phyloP scores from a whole-genome alignment of 2,113 vertebrate species.

The Cromileptes altivelis region DNA sequence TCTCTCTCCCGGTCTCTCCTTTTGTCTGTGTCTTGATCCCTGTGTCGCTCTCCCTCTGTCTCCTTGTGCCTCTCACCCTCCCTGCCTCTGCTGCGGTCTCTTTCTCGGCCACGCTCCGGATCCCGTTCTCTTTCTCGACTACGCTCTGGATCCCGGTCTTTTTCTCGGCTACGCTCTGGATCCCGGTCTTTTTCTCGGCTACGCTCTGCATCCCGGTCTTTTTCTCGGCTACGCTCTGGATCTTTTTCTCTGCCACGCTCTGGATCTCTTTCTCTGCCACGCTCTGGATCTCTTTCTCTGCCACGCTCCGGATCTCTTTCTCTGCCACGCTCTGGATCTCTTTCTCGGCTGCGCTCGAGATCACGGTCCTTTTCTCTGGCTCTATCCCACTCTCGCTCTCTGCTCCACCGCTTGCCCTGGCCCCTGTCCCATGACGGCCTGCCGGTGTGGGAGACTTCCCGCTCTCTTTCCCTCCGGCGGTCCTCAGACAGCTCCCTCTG shows the following conservation, averaged over 20 bases:
- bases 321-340: slow-evolving; percentile 50
- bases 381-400: slow-evolving; percentile 85
- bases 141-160: slow-evolving; percentile 71
- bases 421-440: slow-evolving; percentile 85
- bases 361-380: slow-evolving; percentile 79
- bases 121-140: slow-evolving; percentile 64
- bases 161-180: slow-evolving; percentile 60
- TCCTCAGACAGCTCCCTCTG: slow-evolving; percentile 89
- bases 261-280: slow-evolving; percentile 45
- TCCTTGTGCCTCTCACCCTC: slow-evolving; percentile 60
- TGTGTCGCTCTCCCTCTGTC: slow-evolving; percentile 28
- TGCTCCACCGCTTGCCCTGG: slow-evolving; percentile 83
- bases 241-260: slow-evolving; percentile 49
- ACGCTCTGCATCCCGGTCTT: neutral
- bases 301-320: slow-evolving; percentile 39
- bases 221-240: slow-evolving; percentile 4
- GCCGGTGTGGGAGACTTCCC: slow-evolving; percentile 68
- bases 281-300: slow-evolving; percentile 44
- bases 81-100: slow-evolving; percentile 62
- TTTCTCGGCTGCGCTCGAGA: slow-evolving; percentile 58
- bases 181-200: slow-evolving; percentile 76
- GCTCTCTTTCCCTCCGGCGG: slow-evolving; percentile 84
- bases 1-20: slow-evolving; percentile 67
- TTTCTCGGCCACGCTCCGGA: slow-evolving; percentile 34
- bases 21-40: slow-evolving; percentile 32